Evolutionary conservation across 1,140 invertebrate species (phyloP).

Genomic region (Cyclina sinensis): DNA sequence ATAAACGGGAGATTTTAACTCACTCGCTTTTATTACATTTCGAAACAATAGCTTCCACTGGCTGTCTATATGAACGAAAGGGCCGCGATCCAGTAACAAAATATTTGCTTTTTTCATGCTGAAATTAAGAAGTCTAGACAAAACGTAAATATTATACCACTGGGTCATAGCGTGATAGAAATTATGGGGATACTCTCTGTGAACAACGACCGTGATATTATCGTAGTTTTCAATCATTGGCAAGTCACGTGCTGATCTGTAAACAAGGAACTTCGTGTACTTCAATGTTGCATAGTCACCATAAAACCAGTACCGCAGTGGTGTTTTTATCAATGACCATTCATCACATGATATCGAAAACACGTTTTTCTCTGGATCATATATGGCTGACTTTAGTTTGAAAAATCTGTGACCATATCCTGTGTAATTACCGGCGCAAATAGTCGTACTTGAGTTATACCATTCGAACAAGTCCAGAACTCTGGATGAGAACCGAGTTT

Average conservation of each 20-base stretch:
- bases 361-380: not conserved
- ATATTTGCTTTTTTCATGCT: conserved; percentile 66
- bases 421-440: conserved; percentile 24
- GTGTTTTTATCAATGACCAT: not conserved
- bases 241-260: not conserved
- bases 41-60: not conserved
- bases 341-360: conserved; percentile 15
- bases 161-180: conserved; percentile 34
- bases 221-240: not conserved
- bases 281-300: not conserved
- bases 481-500: not conserved
- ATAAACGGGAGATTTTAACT: conserved; percentile 10
- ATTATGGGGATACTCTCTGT: conserved; percentile 67
- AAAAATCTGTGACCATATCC: conserved; percentile 30
- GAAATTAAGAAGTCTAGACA: conserved; percentile 71
- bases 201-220: not conserved
- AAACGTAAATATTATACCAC: conserved; percentile 52
- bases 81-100: conserved; percentile 74
- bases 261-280: not conserved
- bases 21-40: conserved; percentile 4
- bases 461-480: not conserved
- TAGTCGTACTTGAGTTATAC: not conserved
- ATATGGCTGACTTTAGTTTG: conserved; percentile 20
- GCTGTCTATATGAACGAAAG: not conserved
- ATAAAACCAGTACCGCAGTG: conserved; percentile 14